Evolutionary conservation across 2,797 vertebrate genomes (phyloP).

Genomic region (Numenius phaeopus): DNA sequence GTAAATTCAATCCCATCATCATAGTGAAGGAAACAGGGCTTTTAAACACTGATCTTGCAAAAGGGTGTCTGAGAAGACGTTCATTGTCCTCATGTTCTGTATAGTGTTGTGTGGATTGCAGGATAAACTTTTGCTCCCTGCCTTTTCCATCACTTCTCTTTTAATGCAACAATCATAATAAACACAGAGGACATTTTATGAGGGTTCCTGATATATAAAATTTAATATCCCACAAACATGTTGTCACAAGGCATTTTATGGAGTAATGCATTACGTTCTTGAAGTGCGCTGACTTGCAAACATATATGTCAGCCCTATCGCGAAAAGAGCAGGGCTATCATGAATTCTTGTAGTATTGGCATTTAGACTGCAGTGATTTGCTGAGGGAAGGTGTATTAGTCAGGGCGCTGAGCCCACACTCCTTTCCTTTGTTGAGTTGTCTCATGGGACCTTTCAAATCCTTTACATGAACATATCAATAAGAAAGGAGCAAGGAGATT

Average conservation of each 20-base stretch:
- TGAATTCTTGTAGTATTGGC: background rate
- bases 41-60: background rate
- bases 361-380: background rate
- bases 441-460: background rate
- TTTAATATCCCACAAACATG: slow-evolving; percentile 13
- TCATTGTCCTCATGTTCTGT: background rate
- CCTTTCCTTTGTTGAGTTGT: background rate
- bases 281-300: background rate
- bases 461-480: background rate
- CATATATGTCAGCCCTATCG: background rate
- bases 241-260: background rate
- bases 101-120: background rate
- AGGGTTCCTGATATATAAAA: background rate
- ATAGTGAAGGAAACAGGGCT: background rate
- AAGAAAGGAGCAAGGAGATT: background rate
- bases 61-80: background rate
- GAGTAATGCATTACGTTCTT: background rate
- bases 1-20: background rate
- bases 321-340: background rate
- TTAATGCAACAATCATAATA: background rate
- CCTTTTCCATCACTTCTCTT: background rate
- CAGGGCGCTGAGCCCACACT: background rate
- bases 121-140: background rate
- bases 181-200: background rate
- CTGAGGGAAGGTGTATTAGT: background rate